Conservation (phyloP, 2,113 vertebrate species). For the Gallinago undulata region DNA sequence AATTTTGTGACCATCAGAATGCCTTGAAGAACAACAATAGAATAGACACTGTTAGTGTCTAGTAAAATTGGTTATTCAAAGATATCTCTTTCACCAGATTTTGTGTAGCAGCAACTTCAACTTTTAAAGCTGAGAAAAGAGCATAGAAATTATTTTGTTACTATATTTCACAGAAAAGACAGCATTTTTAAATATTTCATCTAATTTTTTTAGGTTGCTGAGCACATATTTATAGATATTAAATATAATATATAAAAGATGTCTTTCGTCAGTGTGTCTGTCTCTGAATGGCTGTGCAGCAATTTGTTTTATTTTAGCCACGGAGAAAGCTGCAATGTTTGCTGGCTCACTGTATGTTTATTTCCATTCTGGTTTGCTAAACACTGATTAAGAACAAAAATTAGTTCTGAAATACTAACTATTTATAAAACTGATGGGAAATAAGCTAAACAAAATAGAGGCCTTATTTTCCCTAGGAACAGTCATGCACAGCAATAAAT, state of each 20-base stretch:
- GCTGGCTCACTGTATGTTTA: constrained; percentile 37
- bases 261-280: constrained; percentile 11
- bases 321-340: constrained; percentile 46
- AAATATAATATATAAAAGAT: constrained; percentile 41
- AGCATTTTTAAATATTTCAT: constrained; percentile 43
- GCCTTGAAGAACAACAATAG: neutral
- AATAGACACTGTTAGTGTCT: neutral
- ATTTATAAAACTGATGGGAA: constrained; percentile 54
- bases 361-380: constrained; percentile 67
- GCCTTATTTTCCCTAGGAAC: constrained; percentile 65
- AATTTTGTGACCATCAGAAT: constrained; percentile 18
- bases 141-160: constrained; percentile 46
- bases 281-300: constrained; percentile 48
- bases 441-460: constrained; percentile 57
- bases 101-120: neutral
- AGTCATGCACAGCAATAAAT: constrained; percentile 53
- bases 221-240: neutral
- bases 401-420: constrained; percentile 51
- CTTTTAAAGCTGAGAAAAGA: constrained; percentile 31
- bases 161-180: constrained; percentile 33
- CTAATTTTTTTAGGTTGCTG: constrained; percentile 37
- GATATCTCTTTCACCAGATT: constrained; percentile 5
- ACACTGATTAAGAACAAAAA: constrained; percentile 62
- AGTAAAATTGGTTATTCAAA: neutral
- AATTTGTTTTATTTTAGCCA: constrained; percentile 55